These are phyloP conservation scores for Pseudonaja textilis DNA, from an alignment of 2,113 vertebrate genomes.

Conservation along the genomic window DNA sequence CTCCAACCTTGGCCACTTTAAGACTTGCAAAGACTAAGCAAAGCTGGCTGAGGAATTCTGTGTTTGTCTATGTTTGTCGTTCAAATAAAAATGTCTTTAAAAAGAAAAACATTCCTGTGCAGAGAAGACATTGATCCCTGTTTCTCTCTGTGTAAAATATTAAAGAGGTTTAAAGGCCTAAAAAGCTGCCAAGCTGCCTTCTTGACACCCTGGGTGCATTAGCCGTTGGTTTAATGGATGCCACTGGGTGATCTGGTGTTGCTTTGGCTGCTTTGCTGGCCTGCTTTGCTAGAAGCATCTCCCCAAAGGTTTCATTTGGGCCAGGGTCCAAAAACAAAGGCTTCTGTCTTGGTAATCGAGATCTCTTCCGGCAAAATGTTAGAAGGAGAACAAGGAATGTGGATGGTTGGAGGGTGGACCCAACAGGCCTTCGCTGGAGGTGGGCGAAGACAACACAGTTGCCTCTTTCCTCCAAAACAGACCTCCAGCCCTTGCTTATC, in stretches of 20 bases:
- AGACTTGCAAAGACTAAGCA: too few species aligned
- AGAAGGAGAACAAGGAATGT: neutral
- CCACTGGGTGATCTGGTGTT: neutral
- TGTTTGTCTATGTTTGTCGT: too few species aligned
- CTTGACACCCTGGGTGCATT: constrained; percentile 38
- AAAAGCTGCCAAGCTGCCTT: constrained; percentile 44
- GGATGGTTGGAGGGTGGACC: neutral
- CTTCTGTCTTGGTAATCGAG: neutral
- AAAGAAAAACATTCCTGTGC: constrained; percentile 43
- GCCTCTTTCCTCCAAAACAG: neutral
- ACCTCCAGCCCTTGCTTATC: too few species aligned
- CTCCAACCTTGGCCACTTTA: too few species aligned
- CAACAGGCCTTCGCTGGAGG: neutral
- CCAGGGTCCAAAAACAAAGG: neutral
- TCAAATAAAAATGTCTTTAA: too few species aligned
- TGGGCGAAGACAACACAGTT: neutral
- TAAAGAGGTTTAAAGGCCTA: constrained; percentile 68
- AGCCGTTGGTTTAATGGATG: constrained; percentile 58
- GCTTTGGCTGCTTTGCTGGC: neutral
- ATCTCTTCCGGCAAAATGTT: neutral
- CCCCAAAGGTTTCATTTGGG: neutral
- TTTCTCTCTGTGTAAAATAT: constrained; percentile 68
- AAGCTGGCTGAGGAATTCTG: neutral
- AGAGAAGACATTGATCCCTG: constrained; percentile 66
- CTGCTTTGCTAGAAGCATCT: neutral